Evolutionary conservation across 2,113 vertebrate genomes (phyloP), one percentile per base, ranked within the genome.

Genomic region (Sinocyclocheilus anophthalmus): DNA sequence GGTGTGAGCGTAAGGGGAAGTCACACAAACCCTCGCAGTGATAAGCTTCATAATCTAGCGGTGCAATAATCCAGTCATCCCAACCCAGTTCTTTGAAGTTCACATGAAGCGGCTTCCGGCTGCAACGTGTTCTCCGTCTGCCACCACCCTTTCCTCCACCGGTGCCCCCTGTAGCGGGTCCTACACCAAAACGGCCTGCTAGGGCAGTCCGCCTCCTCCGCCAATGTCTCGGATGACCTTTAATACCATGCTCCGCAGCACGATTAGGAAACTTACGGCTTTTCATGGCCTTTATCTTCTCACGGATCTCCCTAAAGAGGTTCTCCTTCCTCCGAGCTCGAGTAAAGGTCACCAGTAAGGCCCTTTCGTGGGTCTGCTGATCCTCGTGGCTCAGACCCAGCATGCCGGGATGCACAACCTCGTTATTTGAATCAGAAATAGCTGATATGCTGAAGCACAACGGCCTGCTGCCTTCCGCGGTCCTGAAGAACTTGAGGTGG

Each of bases 11-110:
- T 91, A 97, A 89, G 0, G 96, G 96, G 88, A 97, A 97, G 86
- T 97, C 96, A 0, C 96, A 97, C 3, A 95, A 90, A 26, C 96
- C 96, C 90, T 97, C 96, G 7, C 96, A 97, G 91, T 96, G 96
- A 83, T 97, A 95, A 0, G 96, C 96, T 93, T 97, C 96, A 0
- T 97, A 97, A 90, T 97, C 96, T 91, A 97, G 91, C 10, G 96
- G 96, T 0, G 96, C 96, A 0, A 97, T 97, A 88, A 97, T 97
- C 96, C 96, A 97, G 93, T 97, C 96, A 1, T 97, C 96, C 96
- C 96, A 97, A 90, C 96, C 96, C 87, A 97, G 92, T 91, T 96
- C 96, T 91, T 97, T 97, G 91, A 97, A 97, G 89, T 97, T 96
- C 72, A 97, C 96, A 0, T 96, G 96, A 79, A 97, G 92, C 8